Conservation (phyloP, 2,113 vertebrate species). For the Python bivittatus region DNA sequence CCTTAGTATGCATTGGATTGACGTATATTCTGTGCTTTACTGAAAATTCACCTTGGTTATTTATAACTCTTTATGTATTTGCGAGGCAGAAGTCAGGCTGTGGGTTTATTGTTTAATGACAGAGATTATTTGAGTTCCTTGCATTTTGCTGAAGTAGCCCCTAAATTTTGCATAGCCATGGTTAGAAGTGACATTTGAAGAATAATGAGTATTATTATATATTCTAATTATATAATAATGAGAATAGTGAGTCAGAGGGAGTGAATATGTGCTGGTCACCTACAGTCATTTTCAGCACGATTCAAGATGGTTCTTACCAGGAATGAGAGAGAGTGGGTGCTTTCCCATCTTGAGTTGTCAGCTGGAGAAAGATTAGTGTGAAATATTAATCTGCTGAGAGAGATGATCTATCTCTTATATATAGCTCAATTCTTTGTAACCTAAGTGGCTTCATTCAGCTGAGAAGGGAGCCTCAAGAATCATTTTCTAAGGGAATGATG, state of each 20-base stretch:
- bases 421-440: rapidly evolving
- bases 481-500: background rate
- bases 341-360: background rate
- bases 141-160: background rate
- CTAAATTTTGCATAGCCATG: slow-evolving; percentile 27
- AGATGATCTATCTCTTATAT: background rate
- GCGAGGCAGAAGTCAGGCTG: background rate
- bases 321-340: background rate
- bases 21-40: background rate
- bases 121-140: rapidly evolving
- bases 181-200: background rate
- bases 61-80: background rate
- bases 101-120: slow-evolving; percentile 20
- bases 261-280: background rate
- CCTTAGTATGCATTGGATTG: rapidly evolving
- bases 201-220: background rate
- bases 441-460: background rate
- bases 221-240: background rate
- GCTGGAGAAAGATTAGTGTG: rapidly evolving
- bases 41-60: background rate
- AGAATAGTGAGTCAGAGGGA: background rate
- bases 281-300: slow-evolving; percentile 1
- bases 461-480: background rate
- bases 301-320: background rate
- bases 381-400: background rate